These are phyloP conservation scores for Orthosia cruda DNA, from an alignment of 2,888 invertebrate species.

Conservation along the genomic window DNA sequence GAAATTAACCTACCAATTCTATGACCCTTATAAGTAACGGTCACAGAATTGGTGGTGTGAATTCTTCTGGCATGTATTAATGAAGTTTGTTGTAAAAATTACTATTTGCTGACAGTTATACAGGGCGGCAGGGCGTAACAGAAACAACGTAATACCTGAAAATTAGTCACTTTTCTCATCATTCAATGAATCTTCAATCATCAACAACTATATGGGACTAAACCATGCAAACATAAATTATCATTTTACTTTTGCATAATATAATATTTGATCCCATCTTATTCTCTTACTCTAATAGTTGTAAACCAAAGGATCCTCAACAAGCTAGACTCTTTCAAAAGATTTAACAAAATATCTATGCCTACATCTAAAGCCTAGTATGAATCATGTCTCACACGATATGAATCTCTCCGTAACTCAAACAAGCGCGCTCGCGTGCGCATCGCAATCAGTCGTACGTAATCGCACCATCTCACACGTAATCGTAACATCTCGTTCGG, in stretches of 20 bases:
- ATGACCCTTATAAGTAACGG: neutral
- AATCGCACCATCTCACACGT: slow-evolving; percentile 55
- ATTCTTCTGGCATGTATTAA: no score
- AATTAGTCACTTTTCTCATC: no score
- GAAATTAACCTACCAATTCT: neutral
- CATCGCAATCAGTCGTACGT: slow-evolving; percentile 64
- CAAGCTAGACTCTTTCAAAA: neutral
- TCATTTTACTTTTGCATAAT: no score
- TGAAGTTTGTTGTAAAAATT: no score
- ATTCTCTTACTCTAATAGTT: no score
- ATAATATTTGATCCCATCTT: no score
- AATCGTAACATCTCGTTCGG: slow-evolving; percentile 52
- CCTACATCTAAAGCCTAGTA: slow-evolving; percentile 19
- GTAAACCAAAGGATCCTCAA: neutral
- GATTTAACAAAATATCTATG: slow-evolving; percentile 22
- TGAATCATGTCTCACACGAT: slow-evolving; percentile 59
- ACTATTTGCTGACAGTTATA: no score
- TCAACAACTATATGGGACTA: no score
- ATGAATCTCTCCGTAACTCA: slow-evolving; percentile 57
- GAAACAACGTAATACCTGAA: no score
- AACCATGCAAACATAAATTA: no score
- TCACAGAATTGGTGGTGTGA: neutral
- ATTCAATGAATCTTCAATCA: no score
- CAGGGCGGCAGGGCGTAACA: no score
- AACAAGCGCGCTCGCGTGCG: slow-evolving; percentile 59